Conservation (phyloP, 1,140 invertebrate genomes). For the Lepeophtheirus salmonis region DNA sequence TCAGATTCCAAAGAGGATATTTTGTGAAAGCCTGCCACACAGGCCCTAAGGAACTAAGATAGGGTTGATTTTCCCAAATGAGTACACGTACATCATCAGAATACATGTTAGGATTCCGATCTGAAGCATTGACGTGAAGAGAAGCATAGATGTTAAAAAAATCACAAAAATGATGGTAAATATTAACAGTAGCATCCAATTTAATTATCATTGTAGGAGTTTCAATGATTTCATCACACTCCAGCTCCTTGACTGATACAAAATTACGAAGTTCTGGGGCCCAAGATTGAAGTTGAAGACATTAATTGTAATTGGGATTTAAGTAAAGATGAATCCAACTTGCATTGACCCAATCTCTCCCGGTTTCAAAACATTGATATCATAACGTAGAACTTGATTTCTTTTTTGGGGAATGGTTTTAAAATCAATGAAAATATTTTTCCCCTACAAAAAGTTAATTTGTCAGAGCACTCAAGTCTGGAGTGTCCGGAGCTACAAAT, state of each 20-base stretch:
- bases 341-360: conserved; percentile 69
- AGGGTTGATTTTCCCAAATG: conserved; percentile 87
- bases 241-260: conserved; percentile 38
- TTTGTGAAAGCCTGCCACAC: conserved; percentile 74
- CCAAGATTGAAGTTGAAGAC: conserved; percentile 89
- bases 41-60: conserved; percentile 60
- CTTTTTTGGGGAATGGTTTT: conserved; percentile 46
- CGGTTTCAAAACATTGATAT: conserved; percentile 69
- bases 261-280: conserved; percentile 75
- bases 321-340: conserved; percentile 44
- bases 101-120: background rate
- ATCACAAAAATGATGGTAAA: conserved; percentile 99
- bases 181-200: conserved; percentile 89
- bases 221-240: conserved; percentile 71
- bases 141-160: conserved; percentile 91
- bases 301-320: conserved; percentile 29
- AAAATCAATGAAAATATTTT: conserved; percentile 83
- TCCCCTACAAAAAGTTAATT: conserved; percentile 71
- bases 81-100: conserved; percentile 46
- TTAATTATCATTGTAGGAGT: conserved; percentile 91
- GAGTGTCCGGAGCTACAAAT: conserved; percentile 67
- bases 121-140: conserved; percentile 54
- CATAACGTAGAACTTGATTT: conserved; percentile 55
- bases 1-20: conserved; percentile 63
- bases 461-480: conserved; percentile 67